Conservation (phyloP, 2,888 invertebrate genomes). For the Stenurella melanura region DNA sequence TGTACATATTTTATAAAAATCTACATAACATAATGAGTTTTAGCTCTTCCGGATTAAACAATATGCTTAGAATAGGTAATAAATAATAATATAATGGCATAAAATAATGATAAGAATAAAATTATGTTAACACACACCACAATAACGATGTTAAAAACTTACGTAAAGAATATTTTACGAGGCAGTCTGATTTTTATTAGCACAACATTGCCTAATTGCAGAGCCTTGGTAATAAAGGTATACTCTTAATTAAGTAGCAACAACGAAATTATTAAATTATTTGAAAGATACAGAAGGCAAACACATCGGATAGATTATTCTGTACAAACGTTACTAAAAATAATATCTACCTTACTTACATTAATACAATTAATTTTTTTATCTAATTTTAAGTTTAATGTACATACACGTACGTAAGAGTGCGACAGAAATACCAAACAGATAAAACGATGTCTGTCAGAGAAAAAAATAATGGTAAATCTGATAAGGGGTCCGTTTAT, state of each 20-base stretch:
- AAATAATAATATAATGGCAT: constrained; percentile 33
- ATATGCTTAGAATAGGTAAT: constrained; percentile 27
- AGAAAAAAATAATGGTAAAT: constrained; percentile 21
- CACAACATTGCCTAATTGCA: constrained; percentile 1
- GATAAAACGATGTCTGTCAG: constrained; percentile 1
- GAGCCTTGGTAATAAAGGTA: constrained; percentile 1
- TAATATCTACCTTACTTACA: constrained; percentile 14
- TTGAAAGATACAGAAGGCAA: neutral
- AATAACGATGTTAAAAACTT: constrained; percentile 16
- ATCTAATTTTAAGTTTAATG: constrained; percentile 35
- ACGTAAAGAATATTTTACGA: constrained; percentile 32
- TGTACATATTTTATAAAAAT: constrained; percentile 15
- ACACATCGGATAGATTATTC: constrained; percentile 27
- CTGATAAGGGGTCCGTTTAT: constrained; percentile 32
- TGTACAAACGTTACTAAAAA: constrained; percentile 16
- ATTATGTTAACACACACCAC: neutral
- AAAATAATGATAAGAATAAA: constrained; percentile 24
- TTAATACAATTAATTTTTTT: constrained; percentile 23
- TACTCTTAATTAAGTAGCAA: constrained; percentile 5
- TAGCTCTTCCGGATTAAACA: constrained; percentile 31
- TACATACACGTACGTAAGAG: neutral
- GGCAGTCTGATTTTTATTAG: constrained; percentile 15
- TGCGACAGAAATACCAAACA: constrained; percentile 13
- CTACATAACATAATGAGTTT: neutral
- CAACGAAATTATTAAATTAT: constrained; percentile 1